Percentiles rank a stretch among this genome's conserved stretches.
Conservation (phyloP, 2,888 invertebrate species). For the Parascotia fuliginaria region DNA sequence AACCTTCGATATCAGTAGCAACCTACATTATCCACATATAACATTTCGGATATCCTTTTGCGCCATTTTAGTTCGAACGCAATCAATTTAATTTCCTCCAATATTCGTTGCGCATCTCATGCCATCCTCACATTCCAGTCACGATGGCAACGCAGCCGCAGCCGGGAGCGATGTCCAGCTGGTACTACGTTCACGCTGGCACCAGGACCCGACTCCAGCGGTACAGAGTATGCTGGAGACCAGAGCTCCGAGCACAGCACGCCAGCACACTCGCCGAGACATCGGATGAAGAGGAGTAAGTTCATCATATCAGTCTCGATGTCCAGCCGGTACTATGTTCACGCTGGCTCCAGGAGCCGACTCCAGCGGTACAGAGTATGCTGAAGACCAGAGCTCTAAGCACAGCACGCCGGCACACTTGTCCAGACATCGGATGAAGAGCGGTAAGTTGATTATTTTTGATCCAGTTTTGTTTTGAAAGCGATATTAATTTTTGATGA, state of each 20-base stretch:
- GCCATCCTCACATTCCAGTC: constrained; percentile 77
- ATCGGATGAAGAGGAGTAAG: constrained; percentile 64
- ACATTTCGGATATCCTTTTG: too few species aligned
- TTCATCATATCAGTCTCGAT: too few species aligned
- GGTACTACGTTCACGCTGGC: constrained; percentile 76
- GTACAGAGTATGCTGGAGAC: constrained; percentile 93
- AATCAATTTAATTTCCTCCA: too few species aligned
- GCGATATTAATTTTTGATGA: too few species aligned
- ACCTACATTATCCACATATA: too few species aligned
- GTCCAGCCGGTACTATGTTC: constrained; percentile 76
- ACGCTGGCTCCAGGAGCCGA: constrained; percentile 84
- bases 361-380: constrained; percentile 91
- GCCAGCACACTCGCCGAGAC: constrained; percentile 91
- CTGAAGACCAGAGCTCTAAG: constrained; percentile 93
- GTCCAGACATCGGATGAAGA: constrained; percentile 81
- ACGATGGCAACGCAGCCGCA: constrained; percentile 91
- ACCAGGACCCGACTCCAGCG: constrained; percentile 87
- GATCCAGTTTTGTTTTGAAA: too few species aligned
- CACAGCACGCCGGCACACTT: constrained; percentile 93
- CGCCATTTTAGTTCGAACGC: too few species aligned
- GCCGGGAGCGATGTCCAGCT: constrained; percentile 88
- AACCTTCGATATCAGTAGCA: too few species aligned
- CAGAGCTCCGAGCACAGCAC: constrained; percentile 93
- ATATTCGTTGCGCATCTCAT: neutral
- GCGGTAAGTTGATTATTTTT: too few species aligned